phyloP scores from a whole-genome alignment of 2,113 vertebrate genomes.

The Motacilla tschutschensis region DNA sequence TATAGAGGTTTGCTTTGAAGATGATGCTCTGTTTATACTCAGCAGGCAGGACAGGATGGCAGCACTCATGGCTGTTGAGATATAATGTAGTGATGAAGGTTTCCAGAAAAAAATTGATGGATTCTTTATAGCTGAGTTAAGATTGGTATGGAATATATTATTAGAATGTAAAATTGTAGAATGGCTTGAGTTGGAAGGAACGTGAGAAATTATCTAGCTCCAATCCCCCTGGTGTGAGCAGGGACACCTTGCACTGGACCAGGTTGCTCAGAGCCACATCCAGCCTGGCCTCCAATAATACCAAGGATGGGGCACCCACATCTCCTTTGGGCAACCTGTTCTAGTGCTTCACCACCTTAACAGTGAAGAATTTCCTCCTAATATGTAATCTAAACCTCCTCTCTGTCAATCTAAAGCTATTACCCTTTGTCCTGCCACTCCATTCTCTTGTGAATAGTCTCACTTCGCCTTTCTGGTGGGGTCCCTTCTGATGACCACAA shows the following conservation, averaged over 20 bases:
- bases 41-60: not conserved
- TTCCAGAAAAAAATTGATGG: not conserved
- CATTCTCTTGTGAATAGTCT: not conserved
- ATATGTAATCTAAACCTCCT: not conserved
- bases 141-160: not conserved
- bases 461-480: not conserved
- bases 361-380: not conserved
- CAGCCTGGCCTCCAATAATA: not conserved
- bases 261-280: not conserved
- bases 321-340: not conserved
- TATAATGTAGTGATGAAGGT: not conserved
- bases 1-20: not conserved
- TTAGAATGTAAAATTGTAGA: not conserved
- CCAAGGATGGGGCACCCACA: not conserved
- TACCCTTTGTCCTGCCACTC: not conserved
- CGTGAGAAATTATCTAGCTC: not conserved
- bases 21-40: not conserved
- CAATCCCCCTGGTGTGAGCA: not conserved
- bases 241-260: not conserved
- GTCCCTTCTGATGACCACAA: not conserved
- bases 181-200: not conserved
- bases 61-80: not conserved
- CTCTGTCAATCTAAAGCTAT: not conserved
- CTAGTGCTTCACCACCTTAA: not conserved
- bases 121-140: not conserved